Evolutionary conservation across 2,888 invertebrate genomes (phyloP).

Genomic region (Acleris literana): DNA sequence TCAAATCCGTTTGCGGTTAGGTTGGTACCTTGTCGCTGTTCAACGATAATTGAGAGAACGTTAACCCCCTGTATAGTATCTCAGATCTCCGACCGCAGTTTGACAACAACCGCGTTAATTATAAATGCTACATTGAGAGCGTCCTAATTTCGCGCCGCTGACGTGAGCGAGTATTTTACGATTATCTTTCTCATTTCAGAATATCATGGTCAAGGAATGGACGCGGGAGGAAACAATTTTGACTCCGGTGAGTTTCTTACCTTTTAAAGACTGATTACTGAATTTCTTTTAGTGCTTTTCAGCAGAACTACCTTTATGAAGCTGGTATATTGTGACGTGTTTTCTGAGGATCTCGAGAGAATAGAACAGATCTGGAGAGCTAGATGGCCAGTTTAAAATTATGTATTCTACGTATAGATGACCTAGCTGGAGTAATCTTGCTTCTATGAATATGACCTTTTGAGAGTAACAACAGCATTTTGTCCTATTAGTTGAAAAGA

Average conservation of each 20-base stretch:
- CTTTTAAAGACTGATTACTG: not conserved
- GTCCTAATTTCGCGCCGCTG: conserved; percentile 2
- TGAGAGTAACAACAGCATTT: too few species aligned
- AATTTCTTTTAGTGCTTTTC: too few species aligned
- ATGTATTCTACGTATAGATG: too few species aligned
- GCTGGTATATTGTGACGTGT: too few species aligned
- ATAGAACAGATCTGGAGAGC: too few species aligned
- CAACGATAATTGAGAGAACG: not conserved
- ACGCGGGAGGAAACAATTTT: conserved; percentile 90
- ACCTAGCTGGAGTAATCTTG: too few species aligned
- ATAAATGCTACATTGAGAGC: conserved; percentile 12
- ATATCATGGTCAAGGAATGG: conserved; percentile 92
- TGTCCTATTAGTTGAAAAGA: too few species aligned
- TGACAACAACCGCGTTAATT: conserved; percentile 8
- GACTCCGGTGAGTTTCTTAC: conserved; percentile 86
- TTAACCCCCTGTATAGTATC: not conserved
- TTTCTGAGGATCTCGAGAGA: too few species aligned
- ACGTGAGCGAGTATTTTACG: conserved; percentile 1
- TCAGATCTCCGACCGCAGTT: not conserved
- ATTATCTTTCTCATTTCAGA: conserved; percentile 80
- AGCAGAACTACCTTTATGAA: too few species aligned
- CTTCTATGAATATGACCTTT: too few species aligned
- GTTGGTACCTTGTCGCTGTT: not conserved
- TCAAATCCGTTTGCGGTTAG: conserved; percentile 11
- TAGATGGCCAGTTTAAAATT: too few species aligned